Evolutionary conservation across 2,797 vertebrate species (phyloP).

Genomic region (Coregonus ussuriensis): DNA sequence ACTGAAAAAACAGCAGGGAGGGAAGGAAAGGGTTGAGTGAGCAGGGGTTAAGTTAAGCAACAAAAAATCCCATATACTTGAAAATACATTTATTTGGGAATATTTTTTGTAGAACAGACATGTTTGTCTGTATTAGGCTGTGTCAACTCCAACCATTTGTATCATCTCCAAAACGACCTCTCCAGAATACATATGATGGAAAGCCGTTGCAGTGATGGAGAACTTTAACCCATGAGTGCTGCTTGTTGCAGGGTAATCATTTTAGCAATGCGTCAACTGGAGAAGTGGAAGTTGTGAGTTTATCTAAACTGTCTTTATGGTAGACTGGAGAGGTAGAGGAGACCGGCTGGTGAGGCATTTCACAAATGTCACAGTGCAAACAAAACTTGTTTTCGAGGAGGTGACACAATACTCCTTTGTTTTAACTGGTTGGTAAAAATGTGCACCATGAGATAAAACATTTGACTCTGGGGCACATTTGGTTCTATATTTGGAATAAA

Average conservation of each 20-base stretch:
- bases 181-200: no score
- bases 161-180: no score
- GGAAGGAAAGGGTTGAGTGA: neutral
- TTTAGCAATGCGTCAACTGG: neutral
- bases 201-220: no score
- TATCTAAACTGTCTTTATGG: neutral
- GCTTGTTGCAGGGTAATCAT: neutral
- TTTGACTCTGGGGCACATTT: neutral
- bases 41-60: no score
- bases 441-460: neutral
- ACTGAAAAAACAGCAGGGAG: neutral
- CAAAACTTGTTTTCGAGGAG: constrained; percentile 1
- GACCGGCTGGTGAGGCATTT: neutral
- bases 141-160: no score
- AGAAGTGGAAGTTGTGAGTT: neutral
- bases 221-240: neutral
- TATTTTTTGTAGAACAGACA: no score
- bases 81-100: no score
- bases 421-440: neutral
- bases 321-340: neutral
- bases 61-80: no score
- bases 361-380: constrained; percentile 6
- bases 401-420: neutral
- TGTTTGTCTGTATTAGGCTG: no score
- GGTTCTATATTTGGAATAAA: neutral